Evolutionary conservation across 2,888 invertebrate species (phyloP), one percentile per base, ranked within the genome.

Genomic region (Endomychus coccineus): DNA sequence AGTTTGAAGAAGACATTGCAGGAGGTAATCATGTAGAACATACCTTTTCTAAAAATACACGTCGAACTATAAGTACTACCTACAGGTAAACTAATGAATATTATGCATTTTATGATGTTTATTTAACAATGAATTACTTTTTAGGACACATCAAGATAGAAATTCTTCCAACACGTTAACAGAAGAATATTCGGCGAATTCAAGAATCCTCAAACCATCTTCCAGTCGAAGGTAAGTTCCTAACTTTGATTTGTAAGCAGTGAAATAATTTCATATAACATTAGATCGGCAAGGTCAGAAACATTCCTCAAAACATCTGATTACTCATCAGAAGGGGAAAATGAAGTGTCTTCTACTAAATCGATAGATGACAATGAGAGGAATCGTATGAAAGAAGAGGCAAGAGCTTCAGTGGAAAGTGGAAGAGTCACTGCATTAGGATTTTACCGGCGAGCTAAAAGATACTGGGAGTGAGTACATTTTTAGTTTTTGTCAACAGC

Each of bases 401-500:
- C 65, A 62, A 69, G 43, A 67, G 71, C 52, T 62, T 71, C 43
- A 64, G 71, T 19, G 67, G 73, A 63, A 56, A 71, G 48, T 59
- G 71, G 59, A 45, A 71, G 74, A 2, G 75, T 78, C 48, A 72
- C 80, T 37, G 83, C 84, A 9, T 78, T 80, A 55, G 72, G 79
- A 50, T 73, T 84, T 43, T 86, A 86, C 64, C 80, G 77, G 64
- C 75, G 78, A 63, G 82, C 83, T 17, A 82, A 82, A 38, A 83
- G 85, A 63, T 86, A 86, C 69, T 86, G 86, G 86, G 84, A 85
- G 86, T 86, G 55, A 74, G 84, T 78, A 45, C 15, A 15, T 22
- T 33, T 27, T 21, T n/a, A n/a, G n/a, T n/a, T n/a, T n/a, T n/a
- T n/a, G n/a, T n/a, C n/a, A n/a, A n/a, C n/a, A n/a, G n/a, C n/a